phyloP scores from a whole-genome alignment of 2,797 vertebrate species.

The Danionella dracula region DNA sequence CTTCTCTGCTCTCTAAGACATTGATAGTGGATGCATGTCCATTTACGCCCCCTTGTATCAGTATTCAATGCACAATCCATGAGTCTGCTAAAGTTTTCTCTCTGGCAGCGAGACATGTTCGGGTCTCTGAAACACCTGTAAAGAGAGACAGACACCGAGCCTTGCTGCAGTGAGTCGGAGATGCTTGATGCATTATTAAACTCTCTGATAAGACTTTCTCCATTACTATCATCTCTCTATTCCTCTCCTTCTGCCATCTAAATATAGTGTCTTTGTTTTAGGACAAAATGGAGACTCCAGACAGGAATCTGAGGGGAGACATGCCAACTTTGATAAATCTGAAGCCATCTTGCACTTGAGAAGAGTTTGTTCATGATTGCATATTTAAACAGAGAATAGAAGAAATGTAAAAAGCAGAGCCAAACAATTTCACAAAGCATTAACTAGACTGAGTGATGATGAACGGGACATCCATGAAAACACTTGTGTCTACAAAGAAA shows the following conservation, averaged over 20 bases:
- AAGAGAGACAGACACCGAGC: background rate
- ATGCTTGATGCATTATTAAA: constrained; percentile 34
- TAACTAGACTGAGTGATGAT: too few relatives aligned
- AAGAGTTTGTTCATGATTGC: background rate
- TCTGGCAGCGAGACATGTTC: background rate
- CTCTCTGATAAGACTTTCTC: constrained; percentile 25
- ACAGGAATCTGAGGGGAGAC: constrained; percentile 3
- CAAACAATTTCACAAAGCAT: background rate
- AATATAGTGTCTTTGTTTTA: constrained; percentile 35
- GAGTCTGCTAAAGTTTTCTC: background rate
- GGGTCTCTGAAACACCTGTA: background rate
- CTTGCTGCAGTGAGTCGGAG: constrained; percentile 5
- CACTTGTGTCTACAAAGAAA: background rate
- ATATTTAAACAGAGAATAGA: background rate
- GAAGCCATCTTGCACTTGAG: background rate
- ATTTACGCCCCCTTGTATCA: too few relatives aligned
- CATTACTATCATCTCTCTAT: constrained; percentile 7
- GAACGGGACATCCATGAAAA: background rate
- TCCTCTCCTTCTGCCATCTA: constrained; percentile 13
- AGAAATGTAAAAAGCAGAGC: too few relatives aligned
- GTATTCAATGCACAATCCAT: background rate
- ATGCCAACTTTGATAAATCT: constrained; percentile 11
- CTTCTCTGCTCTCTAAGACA: too few relatives aligned
- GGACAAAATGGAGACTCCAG: constrained; percentile 10
- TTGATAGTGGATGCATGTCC: too few relatives aligned